Evolutionary conservation across 2,797 vertebrate genomes (phyloP).

Genomic region (Enoplosus armatus): DNA sequence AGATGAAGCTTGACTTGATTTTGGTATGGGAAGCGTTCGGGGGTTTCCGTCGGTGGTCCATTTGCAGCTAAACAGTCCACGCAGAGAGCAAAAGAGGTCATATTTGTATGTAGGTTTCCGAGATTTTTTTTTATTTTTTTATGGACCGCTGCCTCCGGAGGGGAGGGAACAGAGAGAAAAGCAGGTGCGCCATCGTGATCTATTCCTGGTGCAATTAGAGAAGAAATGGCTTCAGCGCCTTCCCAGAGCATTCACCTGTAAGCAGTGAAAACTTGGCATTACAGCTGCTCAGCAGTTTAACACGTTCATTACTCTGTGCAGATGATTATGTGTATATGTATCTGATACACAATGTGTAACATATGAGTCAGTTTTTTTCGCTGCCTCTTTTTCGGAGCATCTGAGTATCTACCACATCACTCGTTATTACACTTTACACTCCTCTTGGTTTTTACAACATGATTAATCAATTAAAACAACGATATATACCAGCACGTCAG

Average conservation of each 20-base stretch:
- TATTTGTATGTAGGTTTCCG: too few relatives aligned
- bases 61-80: too few relatives aligned
- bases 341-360: too few relatives aligned
- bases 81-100: too few relatives aligned
- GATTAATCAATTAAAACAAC: neutral
- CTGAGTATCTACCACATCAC: neutral
- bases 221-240: conserved; percentile 40
- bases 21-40: too few relatives aligned
- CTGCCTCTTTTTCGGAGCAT: too few relatives aligned
- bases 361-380: too few relatives aligned
- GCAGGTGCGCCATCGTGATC: conserved; percentile 44
- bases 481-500: too few relatives aligned
- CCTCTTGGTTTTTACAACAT: neutral
- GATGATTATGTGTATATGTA: conserved; percentile 20
- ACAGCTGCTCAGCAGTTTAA: conserved; percentile 37
- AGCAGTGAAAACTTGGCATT: conserved; percentile 22
- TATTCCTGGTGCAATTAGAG: conserved; percentile 65
- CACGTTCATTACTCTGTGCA: conserved; percentile 19
- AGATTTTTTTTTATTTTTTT: too few relatives aligned
- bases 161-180: conserved; percentile 24
- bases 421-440: neutral
- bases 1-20: neutral
- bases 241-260: conserved; percentile 45
- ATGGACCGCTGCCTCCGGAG: conserved; percentile 19
- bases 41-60: too few relatives aligned